These are phyloP conservation scores for Calephelis perditalis DNA, from an alignment of 2,888 invertebrate genomes.

Conservation along the genomic window DNA sequence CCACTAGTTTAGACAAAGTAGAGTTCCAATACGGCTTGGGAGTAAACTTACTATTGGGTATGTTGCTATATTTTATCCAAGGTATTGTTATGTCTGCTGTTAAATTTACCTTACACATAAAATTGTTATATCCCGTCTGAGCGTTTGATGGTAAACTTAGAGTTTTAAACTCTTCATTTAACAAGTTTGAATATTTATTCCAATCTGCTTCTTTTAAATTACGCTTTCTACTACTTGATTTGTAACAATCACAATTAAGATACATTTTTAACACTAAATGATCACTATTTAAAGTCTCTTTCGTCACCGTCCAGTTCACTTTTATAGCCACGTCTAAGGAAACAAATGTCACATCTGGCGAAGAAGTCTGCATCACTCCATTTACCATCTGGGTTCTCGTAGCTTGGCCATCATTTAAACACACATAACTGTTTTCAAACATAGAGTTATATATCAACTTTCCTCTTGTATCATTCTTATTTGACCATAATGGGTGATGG, in stretches of 20 bases:
- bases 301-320: not conserved
- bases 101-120: not conserved
- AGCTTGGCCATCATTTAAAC: constrained; percentile 7
- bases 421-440: constrained; percentile 12
- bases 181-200: not conserved
- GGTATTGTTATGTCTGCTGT: not conserved
- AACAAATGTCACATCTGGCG: not conserved
- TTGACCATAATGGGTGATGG: constrained; percentile 17
- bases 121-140: not conserved
- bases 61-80: too few relatives aligned
- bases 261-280: not conserved
- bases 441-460: constrained; percentile 12
- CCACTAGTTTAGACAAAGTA: not conserved
- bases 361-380: not conserved
- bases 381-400: not conserved
- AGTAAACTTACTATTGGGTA: not conserved
- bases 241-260: not conserved
- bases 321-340: constrained; percentile 1
- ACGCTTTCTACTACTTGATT: not conserved
- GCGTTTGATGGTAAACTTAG: not conserved
- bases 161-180: not conserved
- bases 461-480: constrained; percentile 17
- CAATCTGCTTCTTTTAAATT: not conserved
- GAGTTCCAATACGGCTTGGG: not conserved
- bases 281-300: not conserved